phyloP scores from a whole-genome alignment of 2,888 invertebrate genomes.

The Suillia variegata region DNA sequence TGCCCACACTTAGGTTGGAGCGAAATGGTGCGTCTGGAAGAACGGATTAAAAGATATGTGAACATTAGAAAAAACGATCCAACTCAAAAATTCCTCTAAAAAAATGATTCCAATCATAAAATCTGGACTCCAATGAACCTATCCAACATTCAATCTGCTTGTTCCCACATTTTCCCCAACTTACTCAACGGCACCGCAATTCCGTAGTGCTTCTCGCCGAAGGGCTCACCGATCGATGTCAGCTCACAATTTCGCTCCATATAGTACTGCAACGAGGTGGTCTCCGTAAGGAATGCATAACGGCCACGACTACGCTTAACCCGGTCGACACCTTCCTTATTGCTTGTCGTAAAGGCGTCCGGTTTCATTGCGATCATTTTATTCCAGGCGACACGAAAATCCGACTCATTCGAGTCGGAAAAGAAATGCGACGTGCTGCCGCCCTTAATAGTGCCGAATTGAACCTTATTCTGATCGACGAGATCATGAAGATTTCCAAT shows the following conservation, averaged over 20 bases:
- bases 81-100: too few relatives aligned
- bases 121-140: too few relatives aligned
- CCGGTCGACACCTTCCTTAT: conserved; percentile 82
- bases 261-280: conserved; percentile 89
- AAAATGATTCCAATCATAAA: too few relatives aligned
- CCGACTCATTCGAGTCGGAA: conserved; percentile 80
- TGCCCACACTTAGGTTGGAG: conserved; percentile 82
- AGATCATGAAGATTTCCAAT: conserved; percentile 91
- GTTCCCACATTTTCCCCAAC: too few relatives aligned
- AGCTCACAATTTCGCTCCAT: conserved; percentile 81
- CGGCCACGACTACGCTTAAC: conserved; percentile 75
- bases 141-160: too few relatives aligned
- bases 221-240: conserved; percentile 76
- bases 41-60: conserved; percentile 11
- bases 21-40: conserved; percentile 75
- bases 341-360: conserved; percentile 77
- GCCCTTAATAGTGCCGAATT: conserved; percentile 85
- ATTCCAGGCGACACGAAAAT: conserved; percentile 88
- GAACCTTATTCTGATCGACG: conserved; percentile 89
- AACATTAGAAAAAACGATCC: background rate
- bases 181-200: conserved; percentile 90
- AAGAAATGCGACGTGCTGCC: conserved; percentile 93
- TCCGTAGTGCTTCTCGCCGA: conserved; percentile 92
- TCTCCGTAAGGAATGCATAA: conserved; percentile 97
- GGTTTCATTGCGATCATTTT: conserved; percentile 84